A percentile compares a stretch with the other conserved stretches of the same genome.
phyloP scores from a whole-genome alignment of 2,113 vertebrate genomes.

The Triplophysa tibetana region DNA sequence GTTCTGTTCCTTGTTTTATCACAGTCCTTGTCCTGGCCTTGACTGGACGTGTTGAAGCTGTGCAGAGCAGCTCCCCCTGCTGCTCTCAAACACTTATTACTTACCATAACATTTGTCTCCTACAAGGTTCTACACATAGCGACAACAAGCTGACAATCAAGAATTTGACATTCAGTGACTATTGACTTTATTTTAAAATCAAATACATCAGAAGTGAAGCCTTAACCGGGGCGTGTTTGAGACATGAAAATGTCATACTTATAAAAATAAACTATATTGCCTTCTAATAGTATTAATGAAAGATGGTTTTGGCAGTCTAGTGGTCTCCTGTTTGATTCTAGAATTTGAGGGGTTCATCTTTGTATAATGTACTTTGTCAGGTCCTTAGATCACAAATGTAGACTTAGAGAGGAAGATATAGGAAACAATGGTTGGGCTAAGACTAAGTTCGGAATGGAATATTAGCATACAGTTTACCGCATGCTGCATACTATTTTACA shows the following conservation, averaged over 20 bases:
- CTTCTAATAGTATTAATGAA: no score
- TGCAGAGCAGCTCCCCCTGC: constrained; percentile 33
- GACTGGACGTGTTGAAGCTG: neutral
- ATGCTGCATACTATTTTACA: neutral
- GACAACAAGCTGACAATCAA: neutral
- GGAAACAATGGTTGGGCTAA: no score
- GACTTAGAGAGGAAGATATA: no score
- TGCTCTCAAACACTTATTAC: constrained; percentile 7
- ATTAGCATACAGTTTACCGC: neutral
- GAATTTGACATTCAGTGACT: neutral
- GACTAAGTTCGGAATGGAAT: neutral
- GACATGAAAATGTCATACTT: no score
- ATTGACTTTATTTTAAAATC: neutral
- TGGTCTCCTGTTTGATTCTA: neutral
- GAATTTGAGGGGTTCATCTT: neutral
- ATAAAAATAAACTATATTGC: no score
- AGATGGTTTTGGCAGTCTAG: neutral
- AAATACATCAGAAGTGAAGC: neutral
- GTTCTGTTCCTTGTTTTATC: neutral
- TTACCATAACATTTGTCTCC: neutral
- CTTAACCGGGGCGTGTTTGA: no score
- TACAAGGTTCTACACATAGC: neutral
- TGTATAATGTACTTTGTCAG: no score
- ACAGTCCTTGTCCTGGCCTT: constrained; percentile 39
- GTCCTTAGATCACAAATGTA: no score